Conservation (phyloP, 2,797 vertebrate species). For the Eurystomus glaucurus region DNA sequence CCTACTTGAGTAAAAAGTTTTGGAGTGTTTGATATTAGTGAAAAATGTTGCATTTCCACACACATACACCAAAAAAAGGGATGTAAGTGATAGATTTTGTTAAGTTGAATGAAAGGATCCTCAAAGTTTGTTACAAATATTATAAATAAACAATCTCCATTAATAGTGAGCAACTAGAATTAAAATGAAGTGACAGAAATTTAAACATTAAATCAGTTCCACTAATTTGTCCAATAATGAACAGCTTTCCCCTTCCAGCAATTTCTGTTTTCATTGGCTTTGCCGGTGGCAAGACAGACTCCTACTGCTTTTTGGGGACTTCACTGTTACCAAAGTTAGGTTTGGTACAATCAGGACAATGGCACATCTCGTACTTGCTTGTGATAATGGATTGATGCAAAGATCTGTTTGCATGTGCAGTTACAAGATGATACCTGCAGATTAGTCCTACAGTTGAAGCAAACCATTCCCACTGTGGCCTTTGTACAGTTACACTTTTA, state of each 20-base stretch:
- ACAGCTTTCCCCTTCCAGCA: background rate
- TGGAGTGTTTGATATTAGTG: slow-evolving; percentile 69
- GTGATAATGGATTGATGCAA: background rate
- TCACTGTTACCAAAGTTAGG: background rate
- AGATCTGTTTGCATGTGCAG: background rate
- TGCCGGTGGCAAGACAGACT: background rate
- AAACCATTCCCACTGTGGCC: background rate
- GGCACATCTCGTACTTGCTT: background rate
- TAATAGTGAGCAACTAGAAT: slow-evolving; percentile 36
- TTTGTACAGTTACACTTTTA: background rate
- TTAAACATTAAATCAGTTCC: slow-evolving; percentile 24
- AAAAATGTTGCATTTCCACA: slow-evolving; percentile 59
- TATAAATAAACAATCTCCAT: background rate
- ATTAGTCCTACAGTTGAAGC: background rate
- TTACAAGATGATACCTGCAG: background rate
- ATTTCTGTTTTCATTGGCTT: background rate
- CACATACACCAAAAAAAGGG: background rate
- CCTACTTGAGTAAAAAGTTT: slow-evolving; percentile 81
- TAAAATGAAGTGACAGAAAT: slow-evolving; percentile 44
- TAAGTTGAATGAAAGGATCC: slow-evolving; percentile 41
- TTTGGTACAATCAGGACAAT: background rate
- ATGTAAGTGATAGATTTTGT: slow-evolving; percentile 27
- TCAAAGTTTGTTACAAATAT: slow-evolving; percentile 20
- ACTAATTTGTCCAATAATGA: background rate
- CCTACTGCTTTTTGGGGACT: background rate